Evolutionary conservation across 1,140 invertebrate species (phyloP).

Genomic region (Drosophila parvula): DNA sequence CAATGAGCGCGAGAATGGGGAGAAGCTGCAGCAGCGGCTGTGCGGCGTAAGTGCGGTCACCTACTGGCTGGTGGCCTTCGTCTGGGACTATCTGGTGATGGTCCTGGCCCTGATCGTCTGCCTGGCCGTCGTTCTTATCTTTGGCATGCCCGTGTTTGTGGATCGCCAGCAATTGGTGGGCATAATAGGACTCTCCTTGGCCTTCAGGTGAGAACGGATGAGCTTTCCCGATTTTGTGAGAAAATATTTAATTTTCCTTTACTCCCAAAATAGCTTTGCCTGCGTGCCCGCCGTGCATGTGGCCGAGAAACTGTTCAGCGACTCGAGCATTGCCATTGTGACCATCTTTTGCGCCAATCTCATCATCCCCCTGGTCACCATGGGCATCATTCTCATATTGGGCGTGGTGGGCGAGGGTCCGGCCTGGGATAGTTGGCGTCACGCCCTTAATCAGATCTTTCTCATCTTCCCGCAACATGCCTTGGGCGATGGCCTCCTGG

Average conservation of each 20-base stretch:
- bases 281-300: constrained; percentile 85
- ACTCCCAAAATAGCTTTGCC: constrained; percentile 83
- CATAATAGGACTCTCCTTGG: constrained; percentile 86
- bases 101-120: constrained; percentile 86
- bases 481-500: constrained; percentile 87
- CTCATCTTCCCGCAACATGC: constrained; percentile 88
- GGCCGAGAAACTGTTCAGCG: constrained; percentile 87
- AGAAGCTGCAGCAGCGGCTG: constrained; percentile 87
- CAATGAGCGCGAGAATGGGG: constrained; percentile 85
- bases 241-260: rapidly evolving
- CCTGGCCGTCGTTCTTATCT: constrained; percentile 86
- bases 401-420: constrained; percentile 87
- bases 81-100: constrained; percentile 86
- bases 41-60: constrained; percentile 86
- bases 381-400: constrained; percentile 87
- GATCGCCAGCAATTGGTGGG: constrained; percentile 87
- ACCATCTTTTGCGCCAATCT: constrained; percentile 88
- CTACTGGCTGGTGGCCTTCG: constrained; percentile 86
- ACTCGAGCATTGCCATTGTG: constrained; percentile 88
- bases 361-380: constrained; percentile 86
- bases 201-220: constrained; percentile 85
- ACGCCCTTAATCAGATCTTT: constrained; percentile 86
- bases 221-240: neutral
- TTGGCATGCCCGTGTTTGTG: constrained; percentile 87
- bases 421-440: constrained; percentile 85